Conservation (phyloP, 2,888 invertebrate genomes). For the Boloria selene region DNA sequence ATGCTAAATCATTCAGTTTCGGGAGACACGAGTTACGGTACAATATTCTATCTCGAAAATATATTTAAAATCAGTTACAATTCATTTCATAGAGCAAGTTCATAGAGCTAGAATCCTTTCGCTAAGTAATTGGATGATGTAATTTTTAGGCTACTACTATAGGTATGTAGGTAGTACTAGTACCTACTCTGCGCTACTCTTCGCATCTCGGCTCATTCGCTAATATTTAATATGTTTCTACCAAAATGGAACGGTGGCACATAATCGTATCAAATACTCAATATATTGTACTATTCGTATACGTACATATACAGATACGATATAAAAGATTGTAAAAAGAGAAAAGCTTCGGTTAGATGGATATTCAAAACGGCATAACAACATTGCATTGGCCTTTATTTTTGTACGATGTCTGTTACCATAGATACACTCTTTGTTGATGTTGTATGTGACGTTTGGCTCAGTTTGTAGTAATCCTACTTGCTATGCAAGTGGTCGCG, state of each 20-base stretch:
- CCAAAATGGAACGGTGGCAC: slow-evolving; percentile 6
- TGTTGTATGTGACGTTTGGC: too few species aligned
- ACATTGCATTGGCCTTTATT: too few species aligned
- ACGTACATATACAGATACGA: background rate
- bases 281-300: background rate
- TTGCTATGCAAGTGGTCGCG: too few species aligned
- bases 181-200: slow-evolving; percentile 30
- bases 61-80: background rate
- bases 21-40: background rate
- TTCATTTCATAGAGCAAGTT: background rate
- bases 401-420: too few species aligned
- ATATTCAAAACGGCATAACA: background rate
- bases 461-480: too few species aligned
- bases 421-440: too few species aligned
- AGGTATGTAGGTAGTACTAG: too few species aligned
- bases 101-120: background rate
- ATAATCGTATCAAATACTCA: slow-evolving; percentile 11
- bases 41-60: background rate
- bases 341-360: background rate
- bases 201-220: slow-evolving; percentile 12
- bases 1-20: too few species aligned
- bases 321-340: background rate
- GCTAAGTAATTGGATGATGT: slow-evolving; percentile 15
- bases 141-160: slow-evolving; percentile 43
- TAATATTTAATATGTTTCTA: slow-evolving; percentile 19